Evolutionary conservation across 2,888 invertebrate genomes (phyloP), one percentile per base, ranked within the genome.

Genomic region (Mantis religiosa): DNA sequence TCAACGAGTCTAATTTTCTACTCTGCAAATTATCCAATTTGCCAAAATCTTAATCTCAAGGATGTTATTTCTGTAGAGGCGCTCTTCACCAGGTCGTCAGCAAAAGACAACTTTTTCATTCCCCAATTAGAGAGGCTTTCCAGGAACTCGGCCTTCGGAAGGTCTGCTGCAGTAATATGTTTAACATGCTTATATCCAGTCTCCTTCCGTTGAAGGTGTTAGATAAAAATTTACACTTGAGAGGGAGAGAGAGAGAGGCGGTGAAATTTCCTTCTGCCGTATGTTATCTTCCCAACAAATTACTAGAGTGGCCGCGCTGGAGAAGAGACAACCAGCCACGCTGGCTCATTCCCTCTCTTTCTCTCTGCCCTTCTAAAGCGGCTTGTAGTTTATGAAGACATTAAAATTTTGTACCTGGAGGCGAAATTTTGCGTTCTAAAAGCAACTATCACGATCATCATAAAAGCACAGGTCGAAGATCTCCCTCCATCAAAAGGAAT

Each of bases 391-490:
- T 85, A 85, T 85, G 85, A 85, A 85, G 85, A 85, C 85, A 85
- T 85, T 85, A 85, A 85, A n/a, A 47, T 47, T 47, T 85, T 47
- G 54, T 85, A 85, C 85, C 85, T 47, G 85, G 27, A 85, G 85
- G 85, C 85, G 15, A 85, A 85, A 47, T 85, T 85, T 85, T 85
- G 85, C 85, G 85, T 85, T 85, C 85, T 85, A 85, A 85, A 54
- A 41, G 9, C 54, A 41, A 28, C 47, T 85, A 85, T 85, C 54
- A 41, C 85, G 85, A 85, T 85, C 85, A 85, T 85, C 85, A 85
- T 85, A 85, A 85, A 85, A 85, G 85, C 28, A 54, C 85, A 85
- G 85, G 85, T 85, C 85, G 85, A 85, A 85, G 85, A 85, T 85
- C 85, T 85, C 41, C 27, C 85, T 20, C 47, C n/a, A 41, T 85